phyloP scores from a whole-genome alignment of 2,888 invertebrate genomes.

The Antheraea yamamai region DNA sequence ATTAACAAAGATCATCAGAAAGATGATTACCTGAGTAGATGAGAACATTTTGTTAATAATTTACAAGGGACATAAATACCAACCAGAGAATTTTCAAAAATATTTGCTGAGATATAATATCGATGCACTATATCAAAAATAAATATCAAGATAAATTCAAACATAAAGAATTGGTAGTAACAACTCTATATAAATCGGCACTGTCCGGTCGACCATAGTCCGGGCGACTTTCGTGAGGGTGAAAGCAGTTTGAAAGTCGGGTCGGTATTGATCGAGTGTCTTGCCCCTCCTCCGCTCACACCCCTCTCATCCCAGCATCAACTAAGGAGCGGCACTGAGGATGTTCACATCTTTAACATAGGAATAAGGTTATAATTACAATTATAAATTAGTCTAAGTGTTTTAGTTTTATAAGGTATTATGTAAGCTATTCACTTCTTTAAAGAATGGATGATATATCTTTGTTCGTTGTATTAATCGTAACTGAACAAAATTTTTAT shows the following conservation, averaged over 20 bases:
- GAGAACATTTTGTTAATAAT: background rate
- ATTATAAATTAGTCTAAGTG: background rate
- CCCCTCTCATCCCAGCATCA: conserved; percentile 39
- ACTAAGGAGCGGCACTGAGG: conserved; percentile 71
- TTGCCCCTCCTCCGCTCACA: conserved; percentile 56
- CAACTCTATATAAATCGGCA: conserved; percentile 51
- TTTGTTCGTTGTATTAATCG: background rate
- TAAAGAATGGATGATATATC: background rate
- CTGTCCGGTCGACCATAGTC: conserved; percentile 68
- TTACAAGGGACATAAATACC: background rate
- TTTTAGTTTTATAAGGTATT: background rate
- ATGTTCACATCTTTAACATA: conserved; percentile 58
- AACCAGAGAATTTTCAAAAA: background rate
- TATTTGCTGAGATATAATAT: background rate
- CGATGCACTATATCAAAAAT: background rate
- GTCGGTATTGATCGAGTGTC: conserved; percentile 82
- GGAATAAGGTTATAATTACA: conserved; percentile 36
- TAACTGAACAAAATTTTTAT: too few species aligned
- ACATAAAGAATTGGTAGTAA: conserved; percentile 30
- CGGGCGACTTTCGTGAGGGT: conserved; percentile 82
- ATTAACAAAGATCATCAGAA: background rate
- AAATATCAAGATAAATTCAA: background rate
- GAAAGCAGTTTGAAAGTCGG: conserved; percentile 83
- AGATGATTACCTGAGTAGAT: background rate
- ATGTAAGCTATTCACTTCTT: background rate